Conservation (phyloP, 2,797 vertebrate genomes). For the Adelosebastes latens region DNA sequence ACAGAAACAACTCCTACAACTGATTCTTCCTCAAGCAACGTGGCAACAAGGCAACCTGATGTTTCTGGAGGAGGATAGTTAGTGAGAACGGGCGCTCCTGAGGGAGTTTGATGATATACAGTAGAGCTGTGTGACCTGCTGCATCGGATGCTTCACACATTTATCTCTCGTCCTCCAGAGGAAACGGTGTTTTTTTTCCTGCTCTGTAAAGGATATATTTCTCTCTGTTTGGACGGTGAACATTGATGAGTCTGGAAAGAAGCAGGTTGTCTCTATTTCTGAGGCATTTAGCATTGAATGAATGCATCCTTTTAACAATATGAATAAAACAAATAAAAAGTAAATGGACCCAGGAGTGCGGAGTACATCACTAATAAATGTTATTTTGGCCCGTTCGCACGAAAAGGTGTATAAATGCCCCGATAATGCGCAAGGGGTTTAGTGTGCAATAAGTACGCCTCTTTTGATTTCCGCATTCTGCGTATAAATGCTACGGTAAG, state of each 20-base stretch:
- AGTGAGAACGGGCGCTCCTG: background rate
- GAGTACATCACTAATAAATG: background rate
- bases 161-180: background rate
- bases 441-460: no score
- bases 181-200: background rate
- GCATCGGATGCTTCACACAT: background rate
- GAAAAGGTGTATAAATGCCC: no score
- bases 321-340: background rate
- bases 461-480: no score
- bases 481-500: no score
- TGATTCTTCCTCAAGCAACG: background rate
- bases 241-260: no score
- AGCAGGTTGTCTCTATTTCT: background rate
- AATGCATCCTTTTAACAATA: background rate
- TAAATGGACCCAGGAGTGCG: background rate
- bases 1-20: background rate
- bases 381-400: background rate
- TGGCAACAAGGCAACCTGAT: background rate
- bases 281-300: no score
- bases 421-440: no score
- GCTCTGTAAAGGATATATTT: background rate
- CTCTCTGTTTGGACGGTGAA: background rate
- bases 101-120: conserved; percentile 22
- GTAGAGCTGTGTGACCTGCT: conserved; percentile 22
- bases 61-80: background rate